Percentiles rank a stretch among this genome's conserved stretches.
These are phyloP conservation scores for Matsumurasca onukii DNA, from an alignment of 1,140 invertebrate genomes.

Conservation along the genomic window DNA sequence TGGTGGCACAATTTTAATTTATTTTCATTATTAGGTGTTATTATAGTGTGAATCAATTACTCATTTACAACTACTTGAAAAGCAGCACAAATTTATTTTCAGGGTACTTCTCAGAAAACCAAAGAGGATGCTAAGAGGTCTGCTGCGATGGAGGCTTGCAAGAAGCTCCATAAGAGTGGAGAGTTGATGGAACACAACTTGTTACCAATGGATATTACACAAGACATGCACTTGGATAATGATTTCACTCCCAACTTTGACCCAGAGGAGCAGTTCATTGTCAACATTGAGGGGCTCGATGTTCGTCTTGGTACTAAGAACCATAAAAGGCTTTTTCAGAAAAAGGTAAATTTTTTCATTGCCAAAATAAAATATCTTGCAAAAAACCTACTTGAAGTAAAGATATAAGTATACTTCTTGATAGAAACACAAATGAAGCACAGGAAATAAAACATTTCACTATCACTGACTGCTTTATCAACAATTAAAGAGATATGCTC, in stretches of 20 bases:
- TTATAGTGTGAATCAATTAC: not conserved
- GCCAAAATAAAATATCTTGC: no score
- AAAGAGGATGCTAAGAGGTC: conserved; percentile 73
- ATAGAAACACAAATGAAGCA: no score
- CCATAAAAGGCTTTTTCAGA: conserved; percentile 67
- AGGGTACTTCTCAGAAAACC: conserved; percentile 62
- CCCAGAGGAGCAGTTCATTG: conserved; percentile 43
- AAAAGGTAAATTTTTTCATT: conserved; percentile 59
- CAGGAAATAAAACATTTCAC: no score
- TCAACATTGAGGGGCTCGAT: conserved; percentile 28
- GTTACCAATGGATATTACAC: conserved; percentile 57
- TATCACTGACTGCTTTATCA: no score
- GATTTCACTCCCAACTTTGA: conserved; percentile 54
- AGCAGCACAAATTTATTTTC: no score
- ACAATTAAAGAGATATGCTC: no score
- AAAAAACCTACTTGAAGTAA: no score
- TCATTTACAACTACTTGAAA: not conserved
- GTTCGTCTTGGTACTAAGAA: conserved; percentile 10
- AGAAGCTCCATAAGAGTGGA: conserved; percentile 64
- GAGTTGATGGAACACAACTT: conserved; percentile 77
- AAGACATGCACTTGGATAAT: not conserved
- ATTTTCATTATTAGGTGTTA: no score
- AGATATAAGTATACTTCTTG: no score
- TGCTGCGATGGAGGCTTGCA: conserved; percentile 76
- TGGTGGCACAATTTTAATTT: no score